These are phyloP conservation scores for Columba guinea DNA, from an alignment of 2,797 vertebrate species.

Conservation along the genomic window DNA sequence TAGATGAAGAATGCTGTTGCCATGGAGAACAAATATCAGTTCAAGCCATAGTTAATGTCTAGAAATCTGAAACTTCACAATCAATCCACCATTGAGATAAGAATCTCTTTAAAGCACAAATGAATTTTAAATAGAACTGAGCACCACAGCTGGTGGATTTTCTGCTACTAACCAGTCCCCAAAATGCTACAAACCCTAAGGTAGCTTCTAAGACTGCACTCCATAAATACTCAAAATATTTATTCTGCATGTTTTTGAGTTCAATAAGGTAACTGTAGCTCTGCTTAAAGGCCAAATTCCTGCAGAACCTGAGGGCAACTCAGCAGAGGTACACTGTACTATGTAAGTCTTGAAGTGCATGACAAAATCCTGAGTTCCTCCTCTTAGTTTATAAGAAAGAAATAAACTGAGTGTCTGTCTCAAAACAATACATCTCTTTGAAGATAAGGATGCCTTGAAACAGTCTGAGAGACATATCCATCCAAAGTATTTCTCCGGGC, in stretches of 20 bases:
- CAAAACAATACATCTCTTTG: background rate
- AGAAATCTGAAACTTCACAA: background rate
- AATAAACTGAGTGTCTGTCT: background rate
- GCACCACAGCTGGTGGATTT: background rate
- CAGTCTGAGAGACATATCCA: background rate
- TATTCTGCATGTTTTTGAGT: background rate
- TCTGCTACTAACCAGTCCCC: background rate
- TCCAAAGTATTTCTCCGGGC: background rate
- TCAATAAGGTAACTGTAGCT: background rate
- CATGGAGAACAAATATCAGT: background rate
- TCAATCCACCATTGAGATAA: background rate
- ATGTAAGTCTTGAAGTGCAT: background rate
- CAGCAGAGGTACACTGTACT: background rate
- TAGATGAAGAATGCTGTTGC: background rate
- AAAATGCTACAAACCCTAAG: background rate
- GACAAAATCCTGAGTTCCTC: background rate
- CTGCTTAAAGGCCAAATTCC: background rate
- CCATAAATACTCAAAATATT: background rate
- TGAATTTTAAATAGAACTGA: background rate
- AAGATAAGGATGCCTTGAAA: background rate
- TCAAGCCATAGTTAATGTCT: background rate
- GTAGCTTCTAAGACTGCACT: background rate
- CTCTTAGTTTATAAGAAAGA: background rate
- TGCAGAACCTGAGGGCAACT: background rate
- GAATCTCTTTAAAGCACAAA: background rate